These are phyloP conservation scores for Lucifuga dentata DNA, from an alignment of 2,113 vertebrate species.

Conservation along the genomic window DNA sequence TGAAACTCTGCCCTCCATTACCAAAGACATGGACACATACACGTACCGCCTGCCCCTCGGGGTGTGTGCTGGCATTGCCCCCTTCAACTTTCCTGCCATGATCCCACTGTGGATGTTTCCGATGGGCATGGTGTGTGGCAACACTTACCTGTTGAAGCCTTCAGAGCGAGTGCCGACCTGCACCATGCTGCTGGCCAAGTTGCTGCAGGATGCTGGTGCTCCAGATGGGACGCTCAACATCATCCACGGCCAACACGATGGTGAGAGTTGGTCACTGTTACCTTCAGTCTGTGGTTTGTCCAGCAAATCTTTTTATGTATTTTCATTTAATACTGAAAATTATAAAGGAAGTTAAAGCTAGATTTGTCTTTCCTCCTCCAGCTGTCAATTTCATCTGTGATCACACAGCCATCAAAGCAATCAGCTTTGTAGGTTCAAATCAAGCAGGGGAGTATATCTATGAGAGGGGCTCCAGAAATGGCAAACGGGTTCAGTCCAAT, in stretches of 20 bases:
- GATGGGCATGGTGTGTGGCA: slow-evolving; percentile 96
- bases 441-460: slow-evolving; percentile 98
- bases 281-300: not conserved
- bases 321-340: not conserved
- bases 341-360: too few species aligned
- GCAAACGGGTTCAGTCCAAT: slow-evolving; percentile 97
- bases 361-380: slow-evolving; percentile 69
- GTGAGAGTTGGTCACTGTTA: slow-evolving; percentile 70
- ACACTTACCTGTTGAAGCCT: slow-evolving; percentile 96
- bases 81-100: slow-evolving; percentile 98
- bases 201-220: slow-evolving; percentile 94
- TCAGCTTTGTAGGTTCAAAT: slow-evolving; percentile 99
- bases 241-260: slow-evolving; percentile 94
- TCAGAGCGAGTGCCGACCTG: slow-evolving; percentile 95
- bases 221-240: slow-evolving; percentile 94
- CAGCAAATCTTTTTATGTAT: not conserved
- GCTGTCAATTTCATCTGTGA: slow-evolving; percentile 97
- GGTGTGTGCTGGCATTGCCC: slow-evolving; percentile 94
- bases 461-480: slow-evolving; percentile 92
- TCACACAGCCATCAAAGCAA: slow-evolving; percentile 94
- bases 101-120: slow-evolving; percentile 99
- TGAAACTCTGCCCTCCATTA: slow-evolving; percentile 95
- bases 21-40: slow-evolving; percentile 97
- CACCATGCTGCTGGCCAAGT: slow-evolving; percentile 91
- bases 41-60: slow-evolving; percentile 95